Conservation (phyloP, 2,888 invertebrate genomes). For the Archips xylosteana region DNA sequence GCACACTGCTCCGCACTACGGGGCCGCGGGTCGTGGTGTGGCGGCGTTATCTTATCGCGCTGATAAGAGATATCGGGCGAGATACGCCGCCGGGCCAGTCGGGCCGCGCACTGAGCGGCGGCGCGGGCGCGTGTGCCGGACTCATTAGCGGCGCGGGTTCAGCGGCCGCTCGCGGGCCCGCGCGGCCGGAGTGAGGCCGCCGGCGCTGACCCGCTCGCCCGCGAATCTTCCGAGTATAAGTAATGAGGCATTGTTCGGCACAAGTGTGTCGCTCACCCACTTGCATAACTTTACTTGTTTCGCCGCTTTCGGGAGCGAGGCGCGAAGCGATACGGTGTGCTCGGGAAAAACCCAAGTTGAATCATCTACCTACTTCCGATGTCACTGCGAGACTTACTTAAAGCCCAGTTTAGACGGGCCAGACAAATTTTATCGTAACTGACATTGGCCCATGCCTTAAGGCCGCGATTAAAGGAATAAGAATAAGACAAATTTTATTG, state of each 20-base stretch:
- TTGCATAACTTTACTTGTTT: constrained; percentile 27
- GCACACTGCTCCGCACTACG: constrained; percentile 75
- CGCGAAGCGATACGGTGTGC: not conserved
- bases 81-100: constrained; percentile 38
- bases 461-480: too few species aligned
- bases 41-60: constrained; percentile 72
- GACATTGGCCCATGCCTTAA: too few species aligned
- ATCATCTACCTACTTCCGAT: not conserved
- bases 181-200: not conserved
- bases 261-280: constrained; percentile 33
- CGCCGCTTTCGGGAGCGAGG: constrained; percentile 1
- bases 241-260: constrained; percentile 32
- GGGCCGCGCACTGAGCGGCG: constrained; percentile 26
- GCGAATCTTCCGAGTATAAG: constrained; percentile 28
- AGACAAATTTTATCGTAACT: too few species aligned
- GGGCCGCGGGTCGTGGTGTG: constrained; percentile 83
- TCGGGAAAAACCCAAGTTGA: constrained; percentile 28
- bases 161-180: constrained; percentile 15
- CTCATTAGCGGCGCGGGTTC: constrained; percentile 35
- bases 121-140: constrained; percentile 25
- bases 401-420: too few species aligned
- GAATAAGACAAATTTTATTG: not conserved
- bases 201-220: constrained; percentile 22
- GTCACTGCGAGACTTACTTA: not conserved
- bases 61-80: constrained; percentile 59